A percentile compares a stretch with the other conserved stretches of the same genome.
These are phyloP conservation scores for Eublepharis macularius DNA, from an alignment of 2,113 vertebrate species.

Conservation along the genomic window DNA sequence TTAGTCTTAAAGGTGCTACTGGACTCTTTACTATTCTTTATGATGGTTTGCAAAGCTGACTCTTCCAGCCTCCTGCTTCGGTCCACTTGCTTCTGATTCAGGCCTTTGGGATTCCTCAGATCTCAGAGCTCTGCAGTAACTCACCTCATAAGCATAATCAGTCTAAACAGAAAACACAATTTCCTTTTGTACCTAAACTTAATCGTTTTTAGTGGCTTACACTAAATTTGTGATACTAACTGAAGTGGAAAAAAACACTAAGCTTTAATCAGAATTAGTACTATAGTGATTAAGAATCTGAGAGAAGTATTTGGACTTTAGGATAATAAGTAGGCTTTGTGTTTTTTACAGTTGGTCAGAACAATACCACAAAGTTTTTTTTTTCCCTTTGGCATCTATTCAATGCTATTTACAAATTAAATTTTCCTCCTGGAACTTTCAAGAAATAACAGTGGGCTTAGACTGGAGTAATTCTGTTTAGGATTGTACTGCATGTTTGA, in stretches of 20 bases:
- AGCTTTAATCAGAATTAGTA: conserved; percentile 61
- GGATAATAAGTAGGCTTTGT: conserved; percentile 19
- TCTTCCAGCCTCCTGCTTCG: conserved; percentile 17
- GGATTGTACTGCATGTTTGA: no score
- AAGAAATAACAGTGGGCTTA: background rate
- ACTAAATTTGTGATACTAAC: conserved; percentile 69
- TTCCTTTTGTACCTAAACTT: conserved; percentile 55
- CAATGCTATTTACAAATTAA: background rate
- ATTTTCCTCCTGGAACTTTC: background rate
- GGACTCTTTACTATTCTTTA: background rate
- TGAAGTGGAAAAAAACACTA: conserved; percentile 61
- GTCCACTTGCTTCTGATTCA: conserved; percentile 3
- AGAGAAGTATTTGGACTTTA: conserved; percentile 39
- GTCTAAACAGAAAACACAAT: conserved; percentile 50
- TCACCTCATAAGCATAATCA: conserved; percentile 52
- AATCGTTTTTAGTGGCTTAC: conserved; percentile 70
- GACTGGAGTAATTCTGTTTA: no score
- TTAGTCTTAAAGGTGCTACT: no score
- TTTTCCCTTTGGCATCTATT: background rate
- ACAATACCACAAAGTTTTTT: background rate
- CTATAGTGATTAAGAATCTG: conserved; percentile 45
- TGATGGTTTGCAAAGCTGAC: background rate
- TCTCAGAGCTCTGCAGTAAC: conserved; percentile 31
- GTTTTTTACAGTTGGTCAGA: conserved; percentile 1
- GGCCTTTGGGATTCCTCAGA: conserved; percentile 21